Conservation (phyloP, 2,888 invertebrate genomes). For the Lycophotia porphyrea region DNA sequence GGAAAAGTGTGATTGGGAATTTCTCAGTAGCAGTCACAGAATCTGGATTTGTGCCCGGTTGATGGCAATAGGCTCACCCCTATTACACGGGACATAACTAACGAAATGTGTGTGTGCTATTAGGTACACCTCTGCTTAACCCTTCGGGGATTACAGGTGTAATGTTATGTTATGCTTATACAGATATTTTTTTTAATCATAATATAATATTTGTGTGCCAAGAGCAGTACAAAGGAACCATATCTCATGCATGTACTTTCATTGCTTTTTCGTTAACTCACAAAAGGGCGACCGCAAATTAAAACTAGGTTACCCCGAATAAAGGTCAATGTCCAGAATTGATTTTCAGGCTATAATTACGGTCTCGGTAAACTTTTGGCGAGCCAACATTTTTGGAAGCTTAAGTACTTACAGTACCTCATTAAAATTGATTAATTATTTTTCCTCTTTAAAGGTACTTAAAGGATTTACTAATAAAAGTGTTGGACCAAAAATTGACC, state of each 20-base stretch:
- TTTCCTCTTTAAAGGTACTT: neutral
- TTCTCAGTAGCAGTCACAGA: too few species aligned
- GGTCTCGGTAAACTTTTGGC: neutral
- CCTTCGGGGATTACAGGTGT: too few species aligned
- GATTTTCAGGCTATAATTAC: slow-evolving; percentile 9
- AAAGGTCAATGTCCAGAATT: slow-evolving; percentile 10
- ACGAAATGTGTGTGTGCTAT: too few species aligned
- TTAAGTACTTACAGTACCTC: neutral
- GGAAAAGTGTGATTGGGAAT: too few species aligned
- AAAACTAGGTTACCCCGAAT: neutral
- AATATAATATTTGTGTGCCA: neutral
- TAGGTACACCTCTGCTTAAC: too few species aligned
- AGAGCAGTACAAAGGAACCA: neutral
- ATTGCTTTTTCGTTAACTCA: neutral
- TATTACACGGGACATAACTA: too few species aligned
- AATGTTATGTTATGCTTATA: neutral
- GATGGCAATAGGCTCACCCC: too few species aligned
- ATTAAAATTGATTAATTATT: slow-evolving; percentile 11
- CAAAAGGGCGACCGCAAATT: neutral
- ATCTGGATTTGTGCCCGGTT: too few species aligned
- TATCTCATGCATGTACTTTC: neutral
- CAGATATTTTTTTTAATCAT: neutral
- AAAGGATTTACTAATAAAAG: neutral
- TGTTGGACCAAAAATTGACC: neutral
- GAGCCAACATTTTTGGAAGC: neutral